Conservation (phyloP, 2,888 invertebrate genomes). For the Callimorpha dominula region DNA sequence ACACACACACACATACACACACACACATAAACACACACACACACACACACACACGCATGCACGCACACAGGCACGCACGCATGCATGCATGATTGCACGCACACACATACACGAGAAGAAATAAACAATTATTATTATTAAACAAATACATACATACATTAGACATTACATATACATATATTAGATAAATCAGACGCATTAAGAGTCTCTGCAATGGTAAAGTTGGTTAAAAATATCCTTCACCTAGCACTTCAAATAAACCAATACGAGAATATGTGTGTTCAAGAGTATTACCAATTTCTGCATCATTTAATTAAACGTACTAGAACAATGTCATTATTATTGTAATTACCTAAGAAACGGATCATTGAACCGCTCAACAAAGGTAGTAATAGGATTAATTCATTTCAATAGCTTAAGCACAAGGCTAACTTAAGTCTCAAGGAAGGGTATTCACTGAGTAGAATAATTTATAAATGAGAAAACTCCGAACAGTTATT, state of each 20-base stretch:
- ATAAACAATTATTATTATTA: too few species aligned
- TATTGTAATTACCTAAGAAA: background rate
- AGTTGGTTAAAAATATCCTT: background rate
- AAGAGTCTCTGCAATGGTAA: too few species aligned
- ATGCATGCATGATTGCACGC: too few species aligned
- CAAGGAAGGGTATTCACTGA: conserved; percentile 1
- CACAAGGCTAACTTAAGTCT: background rate
- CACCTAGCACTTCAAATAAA: background rate
- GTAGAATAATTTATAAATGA: conserved; percentile 9
- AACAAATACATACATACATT: too few species aligned
- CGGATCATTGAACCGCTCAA: conserved; percentile 6
- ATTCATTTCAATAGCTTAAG: conserved; percentile 7
- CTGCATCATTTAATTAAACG: background rate
- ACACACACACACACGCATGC: too few species aligned
- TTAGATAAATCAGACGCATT: too few species aligned
- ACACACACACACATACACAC: too few species aligned
- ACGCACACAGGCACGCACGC: too few species aligned
- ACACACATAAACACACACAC: too few species aligned
- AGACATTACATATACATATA: too few species aligned
- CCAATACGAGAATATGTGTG: background rate
- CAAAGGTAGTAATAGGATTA: conserved; percentile 11
- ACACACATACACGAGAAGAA: too few species aligned
- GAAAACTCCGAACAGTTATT: conserved; percentile 11
- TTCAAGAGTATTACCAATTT: background rate
- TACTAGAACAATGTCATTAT: background rate